Conservation (phyloP, 2,113 vertebrate genomes). For the Cervus canadensis region DNA sequence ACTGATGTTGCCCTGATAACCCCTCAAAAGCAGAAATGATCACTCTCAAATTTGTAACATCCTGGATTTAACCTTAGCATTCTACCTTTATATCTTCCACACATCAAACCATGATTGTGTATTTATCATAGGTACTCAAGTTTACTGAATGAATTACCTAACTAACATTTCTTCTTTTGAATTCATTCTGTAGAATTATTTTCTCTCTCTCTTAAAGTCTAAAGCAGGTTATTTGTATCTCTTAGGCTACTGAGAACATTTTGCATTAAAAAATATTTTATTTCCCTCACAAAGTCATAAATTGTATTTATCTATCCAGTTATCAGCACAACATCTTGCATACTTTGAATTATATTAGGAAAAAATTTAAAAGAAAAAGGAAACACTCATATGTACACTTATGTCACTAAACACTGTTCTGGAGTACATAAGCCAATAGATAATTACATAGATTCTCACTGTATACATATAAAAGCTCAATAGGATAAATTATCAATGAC, state of each 20-base stretch:
- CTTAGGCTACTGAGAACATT: background rate
- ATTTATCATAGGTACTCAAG: background rate
- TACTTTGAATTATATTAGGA: constrained; percentile 18
- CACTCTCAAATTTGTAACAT: background rate
- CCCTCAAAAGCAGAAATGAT: constrained; percentile 14
- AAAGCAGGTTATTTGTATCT: background rate
- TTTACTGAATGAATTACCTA: constrained; percentile 3
- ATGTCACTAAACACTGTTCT: background rate
- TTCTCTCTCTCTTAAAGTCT: background rate
- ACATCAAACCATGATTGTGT: background rate
- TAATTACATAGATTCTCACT: background rate
- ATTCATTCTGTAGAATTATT: background rate
- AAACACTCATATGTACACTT: background rate
- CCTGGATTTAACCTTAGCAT: background rate
- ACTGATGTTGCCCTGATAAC: background rate
- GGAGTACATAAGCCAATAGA: background rate
- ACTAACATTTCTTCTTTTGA: constrained; percentile 24
- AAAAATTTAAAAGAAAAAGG: background rate
- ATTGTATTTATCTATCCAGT: background rate
- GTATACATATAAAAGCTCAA: background rate
- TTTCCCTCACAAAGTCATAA: constrained; percentile 2
- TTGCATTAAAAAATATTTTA: constrained; percentile 43
- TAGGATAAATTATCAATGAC: background rate
- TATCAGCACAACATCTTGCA: background rate
- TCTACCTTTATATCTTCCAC: constrained; percentile 15